These are phyloP conservation scores for Hyles euphorbiae DNA, from an alignment of 1,140 invertebrate genomes.

Conservation along the genomic window DNA sequence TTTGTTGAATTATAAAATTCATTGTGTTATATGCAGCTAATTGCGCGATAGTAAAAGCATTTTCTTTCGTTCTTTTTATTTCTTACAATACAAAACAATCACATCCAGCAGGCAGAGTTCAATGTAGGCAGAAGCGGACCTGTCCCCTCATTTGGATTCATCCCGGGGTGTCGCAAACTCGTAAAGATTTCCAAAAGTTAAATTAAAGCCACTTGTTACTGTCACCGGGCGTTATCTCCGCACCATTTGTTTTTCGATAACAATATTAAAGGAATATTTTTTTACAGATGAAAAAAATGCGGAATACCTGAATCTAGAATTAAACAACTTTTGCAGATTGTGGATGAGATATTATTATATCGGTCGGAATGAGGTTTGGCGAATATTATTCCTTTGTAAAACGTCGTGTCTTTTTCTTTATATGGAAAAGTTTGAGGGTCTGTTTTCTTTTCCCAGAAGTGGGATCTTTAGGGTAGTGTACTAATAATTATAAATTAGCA, in stretches of 20 bases:
- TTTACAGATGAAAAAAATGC: neutral
- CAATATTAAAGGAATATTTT: constrained; percentile 7
- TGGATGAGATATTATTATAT: too few relatives aligned
- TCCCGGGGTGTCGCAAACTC: constrained; percentile 21
- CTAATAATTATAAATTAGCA: too few relatives aligned
- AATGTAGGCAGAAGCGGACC: too few relatives aligned
- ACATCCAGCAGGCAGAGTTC: too few relatives aligned
- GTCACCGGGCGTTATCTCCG: constrained; percentile 31
- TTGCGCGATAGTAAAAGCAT: neutral
- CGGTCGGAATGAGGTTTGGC: too few relatives aligned
- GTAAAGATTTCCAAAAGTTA: constrained; percentile 39
- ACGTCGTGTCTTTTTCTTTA: too few relatives aligned
- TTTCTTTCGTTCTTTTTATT: neutral
- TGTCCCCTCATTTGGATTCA: constrained; percentile 31
- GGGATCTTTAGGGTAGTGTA: too few relatives aligned
- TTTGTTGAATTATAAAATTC: neutral
- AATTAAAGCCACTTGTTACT: constrained; percentile 34
- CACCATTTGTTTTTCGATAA: constrained; percentile 32
- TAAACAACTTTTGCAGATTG: too few relatives aligned
- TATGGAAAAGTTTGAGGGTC: too few relatives aligned
- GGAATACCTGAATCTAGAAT: too few relatives aligned
- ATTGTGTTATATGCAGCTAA: neutral
- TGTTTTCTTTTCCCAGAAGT: too few relatives aligned
- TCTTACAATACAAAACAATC: neutral
- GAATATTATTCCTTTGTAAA: too few relatives aligned